Evolutionary conservation across 2,888 invertebrate genomes (phyloP), one percentile per base, ranked within the genome.

Genomic region (Geotrupes spiniger): DNA sequence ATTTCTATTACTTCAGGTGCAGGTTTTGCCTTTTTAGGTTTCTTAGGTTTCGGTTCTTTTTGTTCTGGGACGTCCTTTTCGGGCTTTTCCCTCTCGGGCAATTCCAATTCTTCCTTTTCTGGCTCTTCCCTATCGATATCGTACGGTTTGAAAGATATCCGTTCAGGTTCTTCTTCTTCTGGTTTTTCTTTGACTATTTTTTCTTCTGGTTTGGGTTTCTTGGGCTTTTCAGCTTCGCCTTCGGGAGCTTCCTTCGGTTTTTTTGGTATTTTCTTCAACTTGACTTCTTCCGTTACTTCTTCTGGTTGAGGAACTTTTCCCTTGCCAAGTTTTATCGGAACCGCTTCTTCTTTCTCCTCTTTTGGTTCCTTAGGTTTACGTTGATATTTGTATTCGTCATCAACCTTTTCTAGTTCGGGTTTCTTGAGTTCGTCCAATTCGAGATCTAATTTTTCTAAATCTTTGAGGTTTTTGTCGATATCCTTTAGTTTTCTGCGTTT

Each of bases 361-460:
- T 60, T 51, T 26, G 46, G 45, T 44, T 60, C 55, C 33, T 56
- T 58, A 8, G 54, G 52, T 36, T 56, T 53, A 46, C 57, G 52
- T 33, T 54, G 42, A 36, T 65, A 61, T 48, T 61, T 63, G 42
- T 62, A 67, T 44, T 63, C 63, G 43, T 70, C 71, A 46, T 70
- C 71, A 10, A 71, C 66, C 47, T 65, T 69, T 58, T 72, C 72
- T 26, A 70, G 49, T 55, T 66, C 67, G 43, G 64, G 62, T 56
- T 72, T 70, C 53, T 74, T 71, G 2, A 72, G 54, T 45, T 76
- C 72, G 5, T 74, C 72, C 8, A 73, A 62, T 59, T 74, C 74
- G 11, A 65, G 57, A 51, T 74, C 74, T 2, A 75, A 56, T 59
- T 73, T 70, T 60, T 76, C 77, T 37, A 77, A 59, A 41, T 72